Base-by-base conservation (phyloP, 2,888 invertebrate species). In the Caenorhabditis doughertyi region DNA sequence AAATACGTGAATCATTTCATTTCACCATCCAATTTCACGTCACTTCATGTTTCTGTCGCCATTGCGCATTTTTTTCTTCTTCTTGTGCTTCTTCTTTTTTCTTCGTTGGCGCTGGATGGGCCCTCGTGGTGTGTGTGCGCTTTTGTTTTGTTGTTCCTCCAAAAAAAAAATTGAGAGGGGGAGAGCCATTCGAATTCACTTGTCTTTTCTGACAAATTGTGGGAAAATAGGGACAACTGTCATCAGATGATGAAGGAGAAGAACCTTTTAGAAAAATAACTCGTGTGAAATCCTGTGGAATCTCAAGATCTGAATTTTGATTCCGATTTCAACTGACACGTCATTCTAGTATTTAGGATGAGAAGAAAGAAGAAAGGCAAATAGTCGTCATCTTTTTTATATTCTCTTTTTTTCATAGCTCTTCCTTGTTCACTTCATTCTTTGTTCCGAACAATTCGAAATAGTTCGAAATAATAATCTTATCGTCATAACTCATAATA, bases 141-240 rank as follows among this genome's bases (percentile, higher is more conserved):
- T 65, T 65, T 65, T 65, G 65, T 65, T 65, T 65, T 60, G 32
- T 49, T 51, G 47, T 47, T 51, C 51, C 16, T 65, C 65, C 65
- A 23, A 21, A 25, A 60, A 60, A 62, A 58, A 62, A 47, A 62
- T 32, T 35, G 65, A 51, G 51, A 44, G 44, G 18, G 27, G 53
- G 47, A 3, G 44, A 47, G 60, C 72, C 35, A 51, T 65, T 60
- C 60, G 51, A 72, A 71, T 62, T 51, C 60, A 39, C 39, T 72
- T 72, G 60, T 60, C 72, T 60, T 60, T 27, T 49, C 49, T 51
- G 56, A 65, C 56, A 47, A 42, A 32, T 64, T 47, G 47, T 56
- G 64, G 32, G 55, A 73, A 51, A 64, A 53, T 53, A 47, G 25
- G 25, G 56, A 65, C 56, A 74, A 74, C 65, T 74, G 74, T 74